Conservation (phyloP, 2,113 vertebrate species). For the Euleptes europaea region DNA sequence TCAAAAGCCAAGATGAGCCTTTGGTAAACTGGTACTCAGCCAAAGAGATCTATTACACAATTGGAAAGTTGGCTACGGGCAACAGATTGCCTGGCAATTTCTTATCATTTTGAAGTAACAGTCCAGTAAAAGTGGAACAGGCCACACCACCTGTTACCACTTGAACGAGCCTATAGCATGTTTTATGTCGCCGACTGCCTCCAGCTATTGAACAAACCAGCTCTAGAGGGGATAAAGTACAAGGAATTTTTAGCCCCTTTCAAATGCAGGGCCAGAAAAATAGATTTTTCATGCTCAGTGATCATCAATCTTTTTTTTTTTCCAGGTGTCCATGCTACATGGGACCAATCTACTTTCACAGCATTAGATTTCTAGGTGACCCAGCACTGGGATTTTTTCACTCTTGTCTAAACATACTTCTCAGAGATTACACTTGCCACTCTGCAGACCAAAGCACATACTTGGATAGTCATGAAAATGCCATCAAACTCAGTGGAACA, state of each 20-base stretch:
- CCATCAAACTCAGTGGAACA: neutral
- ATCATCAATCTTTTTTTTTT: neutral
- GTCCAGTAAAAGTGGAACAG: neutral
- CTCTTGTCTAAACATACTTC: neutral
- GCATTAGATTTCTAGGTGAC: neutral
- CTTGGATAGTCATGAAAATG: neutral
- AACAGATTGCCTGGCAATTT: neutral
- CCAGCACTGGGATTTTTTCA: neutral
- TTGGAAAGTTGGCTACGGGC: neutral
- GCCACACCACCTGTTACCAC: slow-evolving; percentile 48
- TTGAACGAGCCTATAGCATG: neutral
- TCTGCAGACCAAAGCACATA: neutral
- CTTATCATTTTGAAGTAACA: neutral
- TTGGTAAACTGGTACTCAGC: neutral
- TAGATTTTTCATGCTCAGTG: neutral
- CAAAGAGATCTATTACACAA: neutral
- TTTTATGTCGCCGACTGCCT: neutral
- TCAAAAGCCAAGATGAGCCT: neutral
- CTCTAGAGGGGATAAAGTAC: neutral
- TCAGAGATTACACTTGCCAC: neutral
- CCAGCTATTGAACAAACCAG: neutral
- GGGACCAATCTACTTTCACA: neutral
- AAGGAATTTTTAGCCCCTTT: neutral
- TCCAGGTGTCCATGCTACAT: too few species aligned
- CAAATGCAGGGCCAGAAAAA: neutral